Percentiles rank a stretch among this genome's conserved stretches.
phyloP scores from a whole-genome alignment of 2,888 invertebrate genomes.

The Ellobium chinense region DNA sequence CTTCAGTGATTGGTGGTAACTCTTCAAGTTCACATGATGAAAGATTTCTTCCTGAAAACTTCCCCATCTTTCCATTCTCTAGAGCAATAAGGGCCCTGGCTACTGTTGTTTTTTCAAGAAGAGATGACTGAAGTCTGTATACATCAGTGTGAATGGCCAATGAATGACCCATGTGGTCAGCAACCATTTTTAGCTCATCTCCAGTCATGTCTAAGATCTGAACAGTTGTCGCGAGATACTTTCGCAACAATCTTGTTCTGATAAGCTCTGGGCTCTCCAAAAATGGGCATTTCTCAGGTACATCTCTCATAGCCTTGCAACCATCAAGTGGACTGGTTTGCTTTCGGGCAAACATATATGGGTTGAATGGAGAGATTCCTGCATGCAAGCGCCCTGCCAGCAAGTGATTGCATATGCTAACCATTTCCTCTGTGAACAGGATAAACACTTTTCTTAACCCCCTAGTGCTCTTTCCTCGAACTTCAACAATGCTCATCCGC shows the following conservation, averaged over 20 bases:
- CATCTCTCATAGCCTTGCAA: constrained; percentile 21
- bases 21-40: constrained; percentile 41
- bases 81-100: constrained; percentile 51
- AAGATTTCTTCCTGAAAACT: constrained; percentile 46
- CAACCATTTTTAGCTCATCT: constrained; percentile 52
- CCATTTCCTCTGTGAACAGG: not conserved
- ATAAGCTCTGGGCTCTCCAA: constrained; percentile 38
- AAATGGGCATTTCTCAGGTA: constrained; percentile 33
- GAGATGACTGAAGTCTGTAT: constrained; percentile 50
- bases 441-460: no score
- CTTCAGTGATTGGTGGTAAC: not conserved
- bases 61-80: constrained; percentile 48
- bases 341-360: not conserved
- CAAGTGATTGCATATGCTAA: not conserved
- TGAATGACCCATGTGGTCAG: constrained; percentile 56
- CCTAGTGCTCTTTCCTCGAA: constrained; percentile 23
- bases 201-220: constrained; percentile 50
- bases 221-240: constrained; percentile 49
- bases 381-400: not conserved
- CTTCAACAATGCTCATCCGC: constrained; percentile 27
- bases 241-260: constrained; percentile 40
- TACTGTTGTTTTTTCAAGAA: constrained; percentile 52
- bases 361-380: not conserved
- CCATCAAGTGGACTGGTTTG: not conserved
- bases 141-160: constrained; percentile 52